Evolutionary conservation across 2,888 invertebrate species (phyloP).

Genomic region (Heliconius charithonia): DNA sequence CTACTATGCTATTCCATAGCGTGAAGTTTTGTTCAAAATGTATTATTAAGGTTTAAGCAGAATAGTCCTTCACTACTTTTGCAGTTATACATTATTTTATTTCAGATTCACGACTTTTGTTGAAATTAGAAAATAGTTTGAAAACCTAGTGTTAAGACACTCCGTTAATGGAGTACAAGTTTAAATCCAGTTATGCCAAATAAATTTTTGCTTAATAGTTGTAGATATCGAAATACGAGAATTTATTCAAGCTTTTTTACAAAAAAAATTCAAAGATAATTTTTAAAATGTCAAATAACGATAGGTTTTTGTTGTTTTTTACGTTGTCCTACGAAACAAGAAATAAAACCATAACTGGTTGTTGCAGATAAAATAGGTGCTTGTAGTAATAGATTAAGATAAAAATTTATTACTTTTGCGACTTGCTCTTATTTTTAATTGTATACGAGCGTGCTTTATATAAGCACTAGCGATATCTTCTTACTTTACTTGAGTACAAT

Average conservation of each 20-base stretch:
- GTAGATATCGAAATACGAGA: too few relatives aligned
- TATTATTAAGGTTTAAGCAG: too few relatives aligned
- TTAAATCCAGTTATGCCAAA: too few relatives aligned
- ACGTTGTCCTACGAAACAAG: background rate
- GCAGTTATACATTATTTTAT: too few relatives aligned
- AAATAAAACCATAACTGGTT: background rate
- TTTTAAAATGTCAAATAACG: background rate
- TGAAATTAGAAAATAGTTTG: too few relatives aligned
- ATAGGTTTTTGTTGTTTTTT: background rate
- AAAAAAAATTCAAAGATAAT: background rate
- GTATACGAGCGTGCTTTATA: background rate
- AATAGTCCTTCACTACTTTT: too few relatives aligned
- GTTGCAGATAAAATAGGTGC: background rate
- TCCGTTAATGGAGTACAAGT: background rate
- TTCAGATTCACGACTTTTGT: too few relatives aligned
- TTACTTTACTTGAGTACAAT: background rate
- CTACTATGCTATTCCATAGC: too few relatives aligned
- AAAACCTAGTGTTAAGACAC: background rate
- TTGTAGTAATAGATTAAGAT: conserved; percentile 1
- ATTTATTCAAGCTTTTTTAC: background rate
- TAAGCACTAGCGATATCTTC: background rate
- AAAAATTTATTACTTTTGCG: background rate
- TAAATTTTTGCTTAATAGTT: too few relatives aligned
- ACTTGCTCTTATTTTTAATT: conserved; percentile 11
- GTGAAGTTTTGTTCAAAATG: too few relatives aligned